Evolutionary conservation across 2,888 invertebrate genomes (phyloP).

Genomic region (Athrips mouffetella): DNA sequence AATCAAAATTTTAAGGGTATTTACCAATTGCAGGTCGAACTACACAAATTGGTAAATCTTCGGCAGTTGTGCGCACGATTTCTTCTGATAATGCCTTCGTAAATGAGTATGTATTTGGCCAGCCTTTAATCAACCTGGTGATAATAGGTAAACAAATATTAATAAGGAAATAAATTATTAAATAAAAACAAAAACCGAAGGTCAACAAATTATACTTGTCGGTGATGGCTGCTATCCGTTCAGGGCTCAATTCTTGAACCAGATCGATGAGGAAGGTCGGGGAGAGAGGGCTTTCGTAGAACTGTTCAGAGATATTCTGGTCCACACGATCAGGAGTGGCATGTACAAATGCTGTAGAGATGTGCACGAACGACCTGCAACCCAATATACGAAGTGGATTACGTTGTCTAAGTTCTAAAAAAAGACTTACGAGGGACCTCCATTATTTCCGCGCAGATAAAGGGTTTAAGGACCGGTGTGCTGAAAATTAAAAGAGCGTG

Average conservation of each 20-base stretch:
- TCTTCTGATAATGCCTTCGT: conserved; percentile 72
- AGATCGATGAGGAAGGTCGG: conserved; percentile 33
- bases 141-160: conserved; percentile 14
- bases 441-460: too few relatives aligned
- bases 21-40: conserved; percentile 82
- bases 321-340: conserved; percentile 32
- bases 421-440: too few relatives aligned
- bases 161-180: background rate
- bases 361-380: conserved; percentile 42
- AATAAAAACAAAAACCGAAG: too few relatives aligned
- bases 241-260: conserved; percentile 30
- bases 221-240: conserved; percentile 10
- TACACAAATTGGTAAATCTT: conserved; percentile 79
- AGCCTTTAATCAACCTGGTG: conserved; percentile 36
- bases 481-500: too few relatives aligned
- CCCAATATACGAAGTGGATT: too few relatives aligned
- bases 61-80: conserved; percentile 70
- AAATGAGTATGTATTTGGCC: background rate
- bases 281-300: conserved; percentile 28
- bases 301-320: conserved; percentile 27
- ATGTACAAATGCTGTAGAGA: conserved; percentile 62
- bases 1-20: conserved; percentile 11
- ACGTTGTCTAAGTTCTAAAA: too few relatives aligned
- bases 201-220: too few relatives aligned
- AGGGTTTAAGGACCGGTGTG: too few relatives aligned